These are phyloP conservation scores for Neodiprion lecontei DNA, from an alignment of 1,140 invertebrate genomes.

Conservation along the genomic window DNA sequence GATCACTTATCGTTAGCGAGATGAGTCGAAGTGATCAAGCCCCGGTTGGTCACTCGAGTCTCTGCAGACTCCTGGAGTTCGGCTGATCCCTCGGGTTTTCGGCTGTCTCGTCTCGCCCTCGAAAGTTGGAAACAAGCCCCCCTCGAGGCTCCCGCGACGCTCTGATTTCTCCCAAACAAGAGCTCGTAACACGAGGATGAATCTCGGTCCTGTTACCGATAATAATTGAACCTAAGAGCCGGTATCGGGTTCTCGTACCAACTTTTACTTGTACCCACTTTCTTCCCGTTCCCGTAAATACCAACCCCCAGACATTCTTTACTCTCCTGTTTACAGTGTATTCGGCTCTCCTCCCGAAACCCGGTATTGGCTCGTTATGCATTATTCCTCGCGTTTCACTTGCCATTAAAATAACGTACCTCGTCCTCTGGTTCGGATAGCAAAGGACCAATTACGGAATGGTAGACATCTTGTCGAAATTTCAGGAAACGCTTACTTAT, in stretches of 20 bases:
- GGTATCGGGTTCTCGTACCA: not conserved
- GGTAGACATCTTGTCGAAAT: not conserved
- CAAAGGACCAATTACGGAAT: not conserved
- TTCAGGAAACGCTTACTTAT: not conserved
- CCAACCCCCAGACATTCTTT: not conserved
- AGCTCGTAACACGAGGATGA: constrained; percentile 25
- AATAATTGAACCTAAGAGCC: constrained; percentile 20
- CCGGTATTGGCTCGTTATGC: no score
- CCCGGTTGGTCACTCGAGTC: not conserved
- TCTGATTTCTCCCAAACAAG: constrained; percentile 16
- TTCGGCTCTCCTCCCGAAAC: not conserved
- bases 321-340: not conserved
- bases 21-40: not conserved
- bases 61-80: no score
- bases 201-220: constrained; percentile 22
- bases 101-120: not conserved
- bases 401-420: not conserved
- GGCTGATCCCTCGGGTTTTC: not conserved
- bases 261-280: no score
- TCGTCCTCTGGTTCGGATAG: not conserved
- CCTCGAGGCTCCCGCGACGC: not conserved
- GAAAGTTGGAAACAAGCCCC: constrained; percentile 6
- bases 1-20: constrained; percentile 7
- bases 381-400: not conserved
- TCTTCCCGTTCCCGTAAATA: not conserved